phyloP scores from a whole-genome alignment of 2,888 invertebrate genomes.

The Alcis repandata region DNA sequence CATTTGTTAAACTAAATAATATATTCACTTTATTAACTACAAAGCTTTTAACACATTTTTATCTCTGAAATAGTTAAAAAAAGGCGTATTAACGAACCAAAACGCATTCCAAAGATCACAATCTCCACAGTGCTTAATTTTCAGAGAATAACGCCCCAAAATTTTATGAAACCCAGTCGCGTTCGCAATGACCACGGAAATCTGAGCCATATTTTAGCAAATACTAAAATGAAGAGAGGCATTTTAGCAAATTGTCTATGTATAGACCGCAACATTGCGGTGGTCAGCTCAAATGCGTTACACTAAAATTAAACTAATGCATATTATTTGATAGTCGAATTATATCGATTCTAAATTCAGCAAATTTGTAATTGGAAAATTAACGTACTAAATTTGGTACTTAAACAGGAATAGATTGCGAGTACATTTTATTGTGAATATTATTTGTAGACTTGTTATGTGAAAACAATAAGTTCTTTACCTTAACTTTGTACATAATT shows the following conservation, averaged over 20 bases:
- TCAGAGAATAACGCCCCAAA: slow-evolving; percentile 19
- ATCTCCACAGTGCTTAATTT: not conserved
- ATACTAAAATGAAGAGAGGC: slow-evolving; percentile 61
- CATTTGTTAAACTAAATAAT: too few relatives aligned
- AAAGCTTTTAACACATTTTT: too few relatives aligned
- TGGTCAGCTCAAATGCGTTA: slow-evolving; percentile 61
- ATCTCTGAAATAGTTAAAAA: not conserved
- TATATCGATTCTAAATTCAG: slow-evolving; percentile 35
- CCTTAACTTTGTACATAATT: not conserved
- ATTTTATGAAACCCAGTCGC: slow-evolving; percentile 17
- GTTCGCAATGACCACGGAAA: slow-evolving; percentile 16
- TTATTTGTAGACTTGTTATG: too few relatives aligned
- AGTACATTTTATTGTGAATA: too few relatives aligned
- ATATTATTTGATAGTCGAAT: slow-evolving; percentile 54
- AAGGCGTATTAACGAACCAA: not conserved
- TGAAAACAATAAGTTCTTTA: not conserved
- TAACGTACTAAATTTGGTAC: slow-evolving; percentile 5
- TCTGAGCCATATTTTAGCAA: slow-evolving; percentile 54
- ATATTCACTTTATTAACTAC: too few relatives aligned
- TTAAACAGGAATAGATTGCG: not conserved
- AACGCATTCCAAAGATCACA: too few relatives aligned
- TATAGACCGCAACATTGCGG: slow-evolving; percentile 66
- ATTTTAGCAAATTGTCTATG: slow-evolving; percentile 52
- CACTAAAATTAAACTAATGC: slow-evolving; percentile 70
- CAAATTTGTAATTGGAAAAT: slow-evolving; percentile 30